Conservation (phyloP, 1,140 invertebrate genomes). For the Drosophila repleta region DNA sequence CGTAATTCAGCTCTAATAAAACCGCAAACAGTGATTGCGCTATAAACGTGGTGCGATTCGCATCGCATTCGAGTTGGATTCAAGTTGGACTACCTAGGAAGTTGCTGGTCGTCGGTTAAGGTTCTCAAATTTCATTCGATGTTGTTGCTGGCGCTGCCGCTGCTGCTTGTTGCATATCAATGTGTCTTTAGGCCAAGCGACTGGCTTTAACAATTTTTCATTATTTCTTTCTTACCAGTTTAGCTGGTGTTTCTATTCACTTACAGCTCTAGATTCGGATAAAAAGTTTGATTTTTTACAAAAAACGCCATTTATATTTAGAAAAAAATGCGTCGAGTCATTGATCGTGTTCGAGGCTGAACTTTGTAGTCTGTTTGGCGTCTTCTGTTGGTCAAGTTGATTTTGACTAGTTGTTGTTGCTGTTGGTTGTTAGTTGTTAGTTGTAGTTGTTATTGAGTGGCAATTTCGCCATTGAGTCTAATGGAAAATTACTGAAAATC, state of each 20-base stretch:
- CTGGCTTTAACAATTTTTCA: constrained; percentile 23
- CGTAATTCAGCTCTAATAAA: constrained; percentile 17
- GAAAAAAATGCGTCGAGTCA: constrained; percentile 48
- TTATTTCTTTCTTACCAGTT: constrained; percentile 54
- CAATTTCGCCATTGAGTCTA: constrained; percentile 29
- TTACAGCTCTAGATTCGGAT: constrained; percentile 43
- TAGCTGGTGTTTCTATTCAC: constrained; percentile 29
- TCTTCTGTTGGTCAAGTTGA: constrained; percentile 36
- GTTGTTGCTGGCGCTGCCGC: constrained; percentile 1
- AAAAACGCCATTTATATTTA: neutral
- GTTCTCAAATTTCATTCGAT: constrained; percentile 24
- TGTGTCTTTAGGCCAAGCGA: constrained; percentile 13
- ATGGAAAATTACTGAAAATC: constrained; percentile 45
- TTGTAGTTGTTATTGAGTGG: constrained; percentile 6
- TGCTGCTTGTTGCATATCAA: constrained; percentile 17
- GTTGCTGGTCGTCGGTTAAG: neutral
- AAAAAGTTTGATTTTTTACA: neutral
- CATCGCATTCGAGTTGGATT: neutral
- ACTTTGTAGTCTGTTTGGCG: constrained; percentile 36
- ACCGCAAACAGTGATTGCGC: constrained; percentile 28
- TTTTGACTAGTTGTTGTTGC: constrained; percentile 23
- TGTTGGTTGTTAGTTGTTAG: constrained; percentile 2
- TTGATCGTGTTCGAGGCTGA: constrained; percentile 68
- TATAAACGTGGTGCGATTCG: constrained; percentile 8
- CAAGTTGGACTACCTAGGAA: neutral